Evolutionary conservation across 2,797 vertebrate genomes (phyloP).

Genomic region (Graptemys geographica): DNA sequence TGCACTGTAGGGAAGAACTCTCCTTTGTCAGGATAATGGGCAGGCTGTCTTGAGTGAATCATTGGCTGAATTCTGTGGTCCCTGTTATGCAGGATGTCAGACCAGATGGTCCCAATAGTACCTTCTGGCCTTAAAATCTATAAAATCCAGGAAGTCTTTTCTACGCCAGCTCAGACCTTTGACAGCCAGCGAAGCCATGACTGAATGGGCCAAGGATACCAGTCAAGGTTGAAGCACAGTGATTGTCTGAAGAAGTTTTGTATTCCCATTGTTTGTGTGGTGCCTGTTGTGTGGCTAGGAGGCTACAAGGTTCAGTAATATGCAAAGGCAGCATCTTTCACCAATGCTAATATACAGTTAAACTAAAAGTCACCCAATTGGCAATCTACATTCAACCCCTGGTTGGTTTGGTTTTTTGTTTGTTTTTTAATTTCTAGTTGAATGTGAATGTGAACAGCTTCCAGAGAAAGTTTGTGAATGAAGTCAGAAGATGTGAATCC

Average conservation of each 20-base stretch:
- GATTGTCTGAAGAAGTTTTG: not conserved
- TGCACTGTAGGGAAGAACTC: not conserved
- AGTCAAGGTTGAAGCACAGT: not conserved
- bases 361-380: not conserved
- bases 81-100: not conserved
- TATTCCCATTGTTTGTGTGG: not conserved
- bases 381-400: not conserved
- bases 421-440: conserved; percentile 71
- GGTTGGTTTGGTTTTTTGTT: conserved; percentile 50
- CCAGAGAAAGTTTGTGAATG: conserved; percentile 88
- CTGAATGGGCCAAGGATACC: not conserved
- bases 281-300: not conserved
- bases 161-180: not conserved
- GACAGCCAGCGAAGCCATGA: not conserved
- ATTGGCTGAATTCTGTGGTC: not conserved
- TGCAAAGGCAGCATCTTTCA: rapidly evolving
- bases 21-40: not conserved
- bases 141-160: not conserved
- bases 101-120: not conserved
- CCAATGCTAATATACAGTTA: not conserved
- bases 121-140: not conserved
- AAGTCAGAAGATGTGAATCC: conserved; percentile 85
- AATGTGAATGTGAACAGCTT: conserved; percentile 83
- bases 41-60: not conserved
- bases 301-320: rapidly evolving